These are phyloP conservation scores for Turritopsis dohrnii DNA, from an alignment of 30 jellyfish, hydroid and myxozoan genomes.

Conservation along the genomic window DNA sequence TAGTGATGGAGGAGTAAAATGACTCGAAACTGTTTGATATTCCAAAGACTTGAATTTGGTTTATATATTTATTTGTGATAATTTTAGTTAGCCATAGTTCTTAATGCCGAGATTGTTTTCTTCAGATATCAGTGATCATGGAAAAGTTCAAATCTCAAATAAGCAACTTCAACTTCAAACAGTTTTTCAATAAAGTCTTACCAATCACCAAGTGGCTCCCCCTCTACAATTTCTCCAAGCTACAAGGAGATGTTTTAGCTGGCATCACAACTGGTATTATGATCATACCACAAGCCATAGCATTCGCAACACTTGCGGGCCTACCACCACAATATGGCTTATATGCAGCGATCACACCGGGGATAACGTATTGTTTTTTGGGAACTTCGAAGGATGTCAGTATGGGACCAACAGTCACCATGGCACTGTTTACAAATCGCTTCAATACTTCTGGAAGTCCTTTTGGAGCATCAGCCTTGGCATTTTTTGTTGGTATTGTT, in stretches of 20 bases:
- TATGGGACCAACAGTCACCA: conserved; percentile 70
- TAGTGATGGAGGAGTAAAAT: too few relatives aligned
- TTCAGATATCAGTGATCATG: neutral
- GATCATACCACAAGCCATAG: conserved; percentile 74
- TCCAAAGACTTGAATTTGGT: too few relatives aligned
- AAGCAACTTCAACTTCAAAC: neutral
- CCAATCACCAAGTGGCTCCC: conserved; percentile 57
- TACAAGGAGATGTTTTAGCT: conserved; percentile 61
- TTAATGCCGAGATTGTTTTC: neutral
- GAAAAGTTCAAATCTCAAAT: neutral
- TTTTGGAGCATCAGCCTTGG: conserved; percentile 55
- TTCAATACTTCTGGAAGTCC: conserved; percentile 20
- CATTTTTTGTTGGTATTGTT: conserved; percentile 54
- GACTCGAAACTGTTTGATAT: too few relatives aligned
- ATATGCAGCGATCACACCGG: conserved; percentile 69
- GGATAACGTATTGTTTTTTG: conserved; percentile 52
- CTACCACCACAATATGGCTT: conserved; percentile 78
- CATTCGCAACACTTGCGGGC: conserved; percentile 73
- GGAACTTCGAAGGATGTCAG: conserved; percentile 73
- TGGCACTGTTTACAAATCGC: conserved; percentile 51
- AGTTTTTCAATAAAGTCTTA: conserved; percentile 20
- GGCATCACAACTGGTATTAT: conserved; percentile 74
- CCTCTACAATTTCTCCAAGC: conserved; percentile 31
- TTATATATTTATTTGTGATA: too few relatives aligned
- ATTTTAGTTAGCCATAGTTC: too few relatives aligned